Evolutionary conservation across 2,113 vertebrate species (phyloP), one percentile per base, ranked within the genome.

Genomic region (Phrynocephalus versicolor): DNA sequence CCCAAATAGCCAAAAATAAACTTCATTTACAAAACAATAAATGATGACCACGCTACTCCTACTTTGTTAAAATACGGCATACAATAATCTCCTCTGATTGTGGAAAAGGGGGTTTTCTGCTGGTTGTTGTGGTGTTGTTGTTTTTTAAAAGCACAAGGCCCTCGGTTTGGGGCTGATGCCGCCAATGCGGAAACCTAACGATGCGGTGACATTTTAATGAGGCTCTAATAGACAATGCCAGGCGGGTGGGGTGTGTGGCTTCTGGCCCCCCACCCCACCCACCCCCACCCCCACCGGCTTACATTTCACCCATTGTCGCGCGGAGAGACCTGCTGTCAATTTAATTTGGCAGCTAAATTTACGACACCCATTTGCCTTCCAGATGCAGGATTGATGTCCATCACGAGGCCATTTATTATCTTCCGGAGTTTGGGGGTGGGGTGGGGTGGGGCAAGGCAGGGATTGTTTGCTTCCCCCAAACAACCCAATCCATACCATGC

Each of bases 331-430:
- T 65, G 83, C 41, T 88, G 88, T 93, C 92, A 91, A 90, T 94
- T 74, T 93, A 89, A 95, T 93, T 92, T 95, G 93, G 91, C 93
- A 94, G 90, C 89, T 91, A 88, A 72, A 92, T 94, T 93, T 95
- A 90, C 18, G 0, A 90, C 70, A 87, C 55, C 88, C 94, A 92
- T 94, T 94, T 94, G 90, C 91, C 88, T 95, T 94, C 91, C 87
- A 95, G 81, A 90, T 90, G 85, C 77, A 86, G 93, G 93, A 94
- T 91, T 92, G 90, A 92, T 94, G 93, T 33, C 23, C 6, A 89
- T 95, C 94, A 92, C 93, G 91, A 27, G 92, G 91, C 94, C 95
- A 96, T 92, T 88, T 87, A 95, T 95, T 92, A 81, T 45, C 85
- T 21, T 2, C 78, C 78, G 85, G 89, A 87, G 72, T 33, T 75